Base-by-base conservation (phyloP, 2,113 vertebrate species). In the Scortum barcoo region DNA sequence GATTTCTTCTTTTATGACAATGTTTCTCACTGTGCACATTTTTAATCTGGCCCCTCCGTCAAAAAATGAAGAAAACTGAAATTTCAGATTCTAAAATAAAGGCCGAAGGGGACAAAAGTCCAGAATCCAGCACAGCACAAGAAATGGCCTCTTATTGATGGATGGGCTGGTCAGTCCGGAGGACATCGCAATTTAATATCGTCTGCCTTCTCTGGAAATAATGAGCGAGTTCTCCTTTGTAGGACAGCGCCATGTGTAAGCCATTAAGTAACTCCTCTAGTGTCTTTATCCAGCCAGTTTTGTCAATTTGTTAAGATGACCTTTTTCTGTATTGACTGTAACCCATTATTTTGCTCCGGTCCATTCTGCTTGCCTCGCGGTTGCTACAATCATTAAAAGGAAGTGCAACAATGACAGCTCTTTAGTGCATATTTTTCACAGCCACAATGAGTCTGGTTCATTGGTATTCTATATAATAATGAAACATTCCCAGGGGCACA, bases 221-320 rank as follows among this genome's bases (percentile, higher is more conserved):
- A 83, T 72, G 76, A 77, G 54, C 66, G 72, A 2, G 3, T 38
- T 68, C 46, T 75, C 26, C 33, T 80, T 74, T 20, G 22, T 33
- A 20, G 48, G 68, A 60, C 48, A 24, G 28, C 17, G n/a, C 40
- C 7, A 22, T 14, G 44, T 40, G 57, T 14, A 42, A 51, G 17
- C 58, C 71, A 50, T 75, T 78, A 80, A 69, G 1, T 33, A 48
- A 61, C 40, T 50, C 48, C 46, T 65, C 42, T 22, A 50, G 65
- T 42, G 28, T 79, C 62, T 81, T 86, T 61, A 78, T 53, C 42
- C 54, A 48, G 65, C 38, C 28, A 24, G 42, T 4, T 57, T 60
- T 62, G 24, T 76, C 74, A 72, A 72, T 79, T 86, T 69, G 81
- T 73, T 78, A 60, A 69, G 20, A 61, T 76, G 57, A 74, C 68